Conservation (phyloP, 2,888 invertebrate genomes). For the Teleiodes luculella region DNA sequence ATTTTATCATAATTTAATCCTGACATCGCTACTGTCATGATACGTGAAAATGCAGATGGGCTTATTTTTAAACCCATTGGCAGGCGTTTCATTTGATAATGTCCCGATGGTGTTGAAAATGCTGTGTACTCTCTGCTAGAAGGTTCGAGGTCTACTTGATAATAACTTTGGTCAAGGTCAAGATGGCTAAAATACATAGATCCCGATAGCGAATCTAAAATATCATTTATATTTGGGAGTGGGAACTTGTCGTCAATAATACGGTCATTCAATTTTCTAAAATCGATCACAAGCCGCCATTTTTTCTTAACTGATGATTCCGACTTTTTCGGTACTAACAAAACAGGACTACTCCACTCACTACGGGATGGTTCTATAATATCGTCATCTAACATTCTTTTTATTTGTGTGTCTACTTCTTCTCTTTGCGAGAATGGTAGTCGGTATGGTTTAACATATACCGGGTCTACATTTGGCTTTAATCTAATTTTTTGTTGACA, state of each 20-base stretch:
- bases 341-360: background rate
- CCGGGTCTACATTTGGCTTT: background rate
- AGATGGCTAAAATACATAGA: background rate
- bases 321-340: background rate
- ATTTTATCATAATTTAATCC: too few species aligned
- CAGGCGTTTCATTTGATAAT: background rate
- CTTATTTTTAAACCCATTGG: background rate
- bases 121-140: background rate
- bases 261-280: background rate
- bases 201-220: background rate
- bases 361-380: background rate
- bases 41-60: background rate
- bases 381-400: background rate
- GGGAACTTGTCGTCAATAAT: background rate
- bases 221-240: background rate
- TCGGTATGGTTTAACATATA: conserved; percentile 1
- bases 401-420: background rate
- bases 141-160: conserved; percentile 1
- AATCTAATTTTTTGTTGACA: background rate
- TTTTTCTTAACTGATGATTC: background rate
- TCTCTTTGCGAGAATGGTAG: background rate
- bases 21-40: background rate
- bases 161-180: background rate
- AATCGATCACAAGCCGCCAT: background rate
- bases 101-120: background rate